Conservation (phyloP, 2,888 invertebrate species). For the Diploptera punctata region DNA sequence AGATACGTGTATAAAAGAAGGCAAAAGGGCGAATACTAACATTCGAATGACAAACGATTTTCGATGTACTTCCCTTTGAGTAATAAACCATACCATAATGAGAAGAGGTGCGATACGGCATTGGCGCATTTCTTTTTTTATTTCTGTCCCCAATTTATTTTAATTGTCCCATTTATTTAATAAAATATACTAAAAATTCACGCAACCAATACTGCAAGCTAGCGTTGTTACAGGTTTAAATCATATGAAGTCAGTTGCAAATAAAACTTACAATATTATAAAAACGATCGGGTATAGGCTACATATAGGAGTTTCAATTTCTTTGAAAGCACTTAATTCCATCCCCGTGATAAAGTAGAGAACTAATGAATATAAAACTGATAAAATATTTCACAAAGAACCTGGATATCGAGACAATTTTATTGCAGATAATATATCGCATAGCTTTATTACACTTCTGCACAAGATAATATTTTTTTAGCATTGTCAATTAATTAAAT, state of each 20-base stretch:
- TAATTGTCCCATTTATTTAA: constrained; percentile 30
- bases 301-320: background rate
- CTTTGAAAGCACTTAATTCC: background rate
- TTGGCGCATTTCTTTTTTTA: constrained; percentile 12
- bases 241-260: background rate
- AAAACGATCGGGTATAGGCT: background rate
- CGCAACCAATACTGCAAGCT: background rate
- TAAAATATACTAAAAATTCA: constrained; percentile 19
- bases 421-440: no score
- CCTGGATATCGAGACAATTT: no score
- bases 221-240: background rate
- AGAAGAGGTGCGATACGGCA: constrained; percentile 22
- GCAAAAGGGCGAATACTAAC: constrained; percentile 17
- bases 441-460: no score
- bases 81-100: constrained; percentile 27
- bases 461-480: no score
- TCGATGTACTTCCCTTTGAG: constrained; percentile 15
- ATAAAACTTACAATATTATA: constrained; percentile 12
- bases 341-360: background rate
- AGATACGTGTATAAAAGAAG: background rate
- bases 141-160: constrained; percentile 15
- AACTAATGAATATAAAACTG: background rate
- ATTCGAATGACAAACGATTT: constrained; percentile 20
- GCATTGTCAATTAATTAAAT: no score
- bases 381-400: no score